Base-by-base conservation (phyloP, 2,888 invertebrate species). In the Protophormia terraenovae region DNA sequence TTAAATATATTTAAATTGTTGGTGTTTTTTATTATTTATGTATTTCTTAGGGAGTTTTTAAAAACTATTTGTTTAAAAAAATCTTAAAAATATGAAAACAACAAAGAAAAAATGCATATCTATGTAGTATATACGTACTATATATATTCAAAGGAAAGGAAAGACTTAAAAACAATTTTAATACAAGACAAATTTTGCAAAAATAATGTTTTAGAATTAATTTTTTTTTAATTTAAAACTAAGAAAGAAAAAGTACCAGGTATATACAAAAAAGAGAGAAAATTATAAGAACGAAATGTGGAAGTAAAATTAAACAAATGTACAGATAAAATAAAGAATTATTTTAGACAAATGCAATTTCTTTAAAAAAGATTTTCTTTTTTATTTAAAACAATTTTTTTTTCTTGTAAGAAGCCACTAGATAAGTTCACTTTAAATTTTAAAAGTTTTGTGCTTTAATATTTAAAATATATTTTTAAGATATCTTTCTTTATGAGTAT, bases 41-140 rank as follows among this genome's bases (percentile, higher is more conserved):
- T 27, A 47, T 53, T 62, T 75, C 50, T 75, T 35, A 16, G n/a
- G 35, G n/a, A 53, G 35, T 50, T 62, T 58, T 60, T 24, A 32
- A 75, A 53, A 62, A 27, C 3, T 27, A 27, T 60, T 22, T 62
- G 27, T 50, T 35, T 50, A 47, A 69, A 66, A 67, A 60, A 22
- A 38, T 50, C 60, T 69, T 78, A 78, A 60, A 78, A 50, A 69
- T 78, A 69, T 50, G 29, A 62, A 77, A 78, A 78, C 69, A 71
- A 71, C 38, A 78, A 78, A 38, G 32, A 58, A 50, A 79, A 67
- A 67, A 67, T 77, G 67, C 67, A 77, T 19, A 24, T 79, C 2
- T 64, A 32, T 35, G 38, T 1, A 12, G 2, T 38, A 29, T 45
- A 58, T 64, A 27, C n/a, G n/a, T n/a, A n/a, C n/a, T n/a, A n/a